Conservation (phyloP, 2,113 vertebrate species). For the Podarcis raffonei region DNA sequence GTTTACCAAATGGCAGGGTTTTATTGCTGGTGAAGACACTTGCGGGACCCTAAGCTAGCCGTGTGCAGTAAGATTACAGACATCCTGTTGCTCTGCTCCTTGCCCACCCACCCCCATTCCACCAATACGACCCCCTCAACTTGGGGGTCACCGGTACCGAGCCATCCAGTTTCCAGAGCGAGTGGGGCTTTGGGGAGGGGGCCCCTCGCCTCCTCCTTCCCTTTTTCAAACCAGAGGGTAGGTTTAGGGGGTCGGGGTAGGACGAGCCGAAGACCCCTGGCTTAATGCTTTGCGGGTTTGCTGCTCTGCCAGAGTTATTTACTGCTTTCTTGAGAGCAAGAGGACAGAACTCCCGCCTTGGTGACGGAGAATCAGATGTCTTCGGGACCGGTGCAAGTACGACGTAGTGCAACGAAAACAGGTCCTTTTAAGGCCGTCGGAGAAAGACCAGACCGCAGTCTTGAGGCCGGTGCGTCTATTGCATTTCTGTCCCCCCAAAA, state of each 20-base stretch:
- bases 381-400: not conserved
- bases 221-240: not conserved
- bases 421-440: conserved; percentile 19
- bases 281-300: not conserved
- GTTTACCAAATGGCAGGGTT: not conserved
- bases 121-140: not conserved
- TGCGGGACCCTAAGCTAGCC: not conserved
- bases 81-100: not conserved
- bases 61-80: not conserved
- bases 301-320: not conserved
- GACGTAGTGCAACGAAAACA: conserved; percentile 12
- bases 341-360: not conserved
- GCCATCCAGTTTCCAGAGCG: not conserved
- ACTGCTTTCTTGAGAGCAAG: not conserved
- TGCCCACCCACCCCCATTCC: not conserved
- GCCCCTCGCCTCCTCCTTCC: not conserved
- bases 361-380: not conserved
- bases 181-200: not conserved
- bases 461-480: conserved; percentile 14
- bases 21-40: conserved; percentile 17
- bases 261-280: not conserved
- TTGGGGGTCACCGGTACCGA: not conserved
- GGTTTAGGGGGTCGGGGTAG: not conserved
- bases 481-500: not conserved
- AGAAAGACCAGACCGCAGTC: not conserved